Evolutionary conservation across 2,113 vertebrate genomes (phyloP), one percentile per base, ranked within the genome.

Genomic region (Pseudonaja textilis): DNA sequence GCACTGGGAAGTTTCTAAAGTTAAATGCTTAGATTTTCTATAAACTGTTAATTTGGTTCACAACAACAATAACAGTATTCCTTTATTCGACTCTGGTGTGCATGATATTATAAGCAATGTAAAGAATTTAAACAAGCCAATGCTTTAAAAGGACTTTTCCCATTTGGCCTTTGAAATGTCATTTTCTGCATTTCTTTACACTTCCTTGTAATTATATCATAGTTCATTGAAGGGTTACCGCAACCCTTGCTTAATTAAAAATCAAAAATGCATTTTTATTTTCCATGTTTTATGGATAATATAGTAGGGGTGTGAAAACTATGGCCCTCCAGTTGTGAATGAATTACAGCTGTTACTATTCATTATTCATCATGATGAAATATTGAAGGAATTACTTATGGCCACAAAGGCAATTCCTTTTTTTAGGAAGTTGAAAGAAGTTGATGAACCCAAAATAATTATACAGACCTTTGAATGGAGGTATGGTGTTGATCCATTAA

Each of bases 201-300:
- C 42, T 45, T 20, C 22, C 89, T 23, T 29, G 14, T 52, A n/a
- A 59, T 69, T 90, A n/a, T 50, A 90, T 61, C 59, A n/a, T 69
- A 69, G 5, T 69, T 69, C 47, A 52, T 50, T 50, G 50, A 89
- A 52, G 59, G 57, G 26, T 52, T 90, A 50, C 45, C 29, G 47
- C 47, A 52, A 50, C n/a, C 45, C 25, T 90, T 90, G 89, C 89
- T 90, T 90, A 90, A 90, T 90, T 91, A 47, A 59, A 91, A 61
- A 45, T 91, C 18, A 18, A 81, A 81, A 81, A 81, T 39, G 16
- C 34, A 69, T 50, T 61, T 6, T 47, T 22, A 26, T 22, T 54
- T 50, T 50, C 39, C 11, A 12, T 12, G 42, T 87, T 47, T 91
- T 91, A 59, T 87, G 45, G 55, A 91, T 87, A 81, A 81, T 39